phyloP scores from a whole-genome alignment of 2,888 invertebrate genomes.

The Sarcophaga rosellei region DNA sequence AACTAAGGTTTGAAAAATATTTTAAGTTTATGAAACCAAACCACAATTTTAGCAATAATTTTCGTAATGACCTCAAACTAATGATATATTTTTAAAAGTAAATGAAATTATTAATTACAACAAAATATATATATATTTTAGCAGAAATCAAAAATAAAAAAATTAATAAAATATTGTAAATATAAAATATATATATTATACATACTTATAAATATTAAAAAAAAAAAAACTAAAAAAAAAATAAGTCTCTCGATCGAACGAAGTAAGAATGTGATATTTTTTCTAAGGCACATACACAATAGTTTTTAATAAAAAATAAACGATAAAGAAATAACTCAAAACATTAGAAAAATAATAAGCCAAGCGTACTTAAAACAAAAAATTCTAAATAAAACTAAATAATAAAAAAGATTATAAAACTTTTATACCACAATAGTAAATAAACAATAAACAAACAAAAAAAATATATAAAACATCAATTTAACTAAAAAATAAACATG shows the following conservation, averaged over 20 bases:
- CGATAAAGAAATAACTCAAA: conserved; percentile 64
- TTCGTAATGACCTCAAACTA: conserved; percentile 80
- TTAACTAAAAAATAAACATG: conserved; percentile 73
- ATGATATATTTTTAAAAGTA: conserved; percentile 76
- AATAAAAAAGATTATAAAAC: conserved; percentile 60
- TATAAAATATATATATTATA: conserved; percentile 70
- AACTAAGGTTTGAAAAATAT: conserved; percentile 64
- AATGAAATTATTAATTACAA: conserved; percentile 46
- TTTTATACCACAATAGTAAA: conserved; percentile 66
- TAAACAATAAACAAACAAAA: conserved; percentile 30
- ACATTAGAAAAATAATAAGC: conserved; percentile 61
- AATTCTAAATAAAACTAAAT: conserved; percentile 67
- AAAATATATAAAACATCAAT: conserved; percentile 33
- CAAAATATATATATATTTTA: conserved; percentile 67
- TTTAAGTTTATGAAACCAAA: conserved; percentile 67
- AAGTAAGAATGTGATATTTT: conserved; percentile 82
- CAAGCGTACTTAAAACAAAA: conserved; percentile 70
- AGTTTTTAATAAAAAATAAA: conserved; percentile 69
- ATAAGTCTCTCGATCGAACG: conserved; percentile 81
- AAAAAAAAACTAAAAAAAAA: conserved; percentile 66
- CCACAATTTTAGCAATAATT: conserved; percentile 80
- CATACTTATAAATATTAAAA: conserved; percentile 64
- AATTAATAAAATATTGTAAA: conserved; percentile 43
- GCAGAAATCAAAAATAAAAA: conserved; percentile 63
- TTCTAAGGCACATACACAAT: conserved; percentile 76